Evolutionary conservation across 2,113 vertebrate species (phyloP).

Genomic region (Xiphophorus hellerii): DNA sequence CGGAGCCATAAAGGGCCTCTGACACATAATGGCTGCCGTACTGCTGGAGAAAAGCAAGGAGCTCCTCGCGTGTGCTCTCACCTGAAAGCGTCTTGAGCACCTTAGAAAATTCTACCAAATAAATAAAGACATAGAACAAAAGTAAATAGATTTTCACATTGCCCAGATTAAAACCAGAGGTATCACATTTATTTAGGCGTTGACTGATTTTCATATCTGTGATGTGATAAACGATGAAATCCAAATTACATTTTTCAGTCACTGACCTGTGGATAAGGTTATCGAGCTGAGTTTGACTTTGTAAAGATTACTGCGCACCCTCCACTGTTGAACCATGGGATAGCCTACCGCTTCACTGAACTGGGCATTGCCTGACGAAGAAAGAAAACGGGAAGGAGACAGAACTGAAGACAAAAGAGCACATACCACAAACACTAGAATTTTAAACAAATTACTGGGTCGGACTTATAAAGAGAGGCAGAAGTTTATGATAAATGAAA

Average conservation of each 20-base stretch:
- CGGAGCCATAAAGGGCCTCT: slow-evolving; percentile 93
- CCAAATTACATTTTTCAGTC: background rate
- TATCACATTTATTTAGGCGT: background rate
- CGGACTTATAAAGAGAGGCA: background rate
- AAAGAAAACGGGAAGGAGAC: slow-evolving; percentile 9
- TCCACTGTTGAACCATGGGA: slow-evolving; percentile 97
- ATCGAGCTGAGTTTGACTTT: slow-evolving; percentile 96
- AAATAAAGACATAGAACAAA: slow-evolving; percentile 12
- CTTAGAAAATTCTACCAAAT: slow-evolving; percentile 87
- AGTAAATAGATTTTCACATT: background rate
- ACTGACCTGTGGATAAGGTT: slow-evolving; percentile 91
- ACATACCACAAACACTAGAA: slow-evolving; percentile 2
- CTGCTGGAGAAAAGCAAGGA: slow-evolving; percentile 91
- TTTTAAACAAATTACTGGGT: slow-evolving; percentile 15
- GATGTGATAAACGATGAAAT: background rate
- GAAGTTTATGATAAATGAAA: slow-evolving; percentile 35
- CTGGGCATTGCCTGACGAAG: slow-evolving; percentile 86
- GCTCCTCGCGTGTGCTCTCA: slow-evolving; percentile 92
- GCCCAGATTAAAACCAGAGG: background rate
- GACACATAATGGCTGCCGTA: slow-evolving; percentile 95
- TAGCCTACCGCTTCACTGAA: slow-evolving; percentile 95
- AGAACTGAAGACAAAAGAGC: background rate
- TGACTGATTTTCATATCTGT: background rate
- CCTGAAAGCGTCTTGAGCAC: slow-evolving; percentile 92
- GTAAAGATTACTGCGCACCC: slow-evolving; percentile 96